Conservation (phyloP, 64 coral and sea anemone species). For the Hydrozoanthus tunicans region DNA sequence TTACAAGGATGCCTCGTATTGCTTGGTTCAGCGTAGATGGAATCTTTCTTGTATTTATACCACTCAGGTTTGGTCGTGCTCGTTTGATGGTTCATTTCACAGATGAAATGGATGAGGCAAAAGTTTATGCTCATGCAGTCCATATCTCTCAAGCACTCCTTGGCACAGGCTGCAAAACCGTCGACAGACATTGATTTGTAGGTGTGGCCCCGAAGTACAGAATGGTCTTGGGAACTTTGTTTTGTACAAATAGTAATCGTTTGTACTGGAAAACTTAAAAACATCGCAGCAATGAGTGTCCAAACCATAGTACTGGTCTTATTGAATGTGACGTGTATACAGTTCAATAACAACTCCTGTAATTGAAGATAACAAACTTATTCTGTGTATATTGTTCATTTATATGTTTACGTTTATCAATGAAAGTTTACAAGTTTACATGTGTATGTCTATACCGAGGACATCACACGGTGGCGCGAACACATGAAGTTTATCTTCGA, state of each 20-base stretch:
- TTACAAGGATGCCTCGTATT: not conserved
- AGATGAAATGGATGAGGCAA: not conserved
- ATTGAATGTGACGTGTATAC: not conserved
- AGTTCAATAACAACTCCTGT: too few relatives aligned
- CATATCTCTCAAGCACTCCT: not conserved
- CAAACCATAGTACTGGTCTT: not conserved
- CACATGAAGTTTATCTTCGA: too few relatives aligned
- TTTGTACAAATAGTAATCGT: not conserved
- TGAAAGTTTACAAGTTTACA: too few relatives aligned
- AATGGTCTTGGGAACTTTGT: not conserved
- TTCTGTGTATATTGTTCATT: too few relatives aligned
- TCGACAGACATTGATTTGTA: not conserved
- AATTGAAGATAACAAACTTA: too few relatives aligned
- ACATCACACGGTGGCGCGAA: too few relatives aligned
- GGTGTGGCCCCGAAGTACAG: not conserved
- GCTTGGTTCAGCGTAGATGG: not conserved
- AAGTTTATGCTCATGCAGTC: constrained; percentile 28
- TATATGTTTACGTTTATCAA: too few relatives aligned
- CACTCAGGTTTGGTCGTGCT: not conserved
- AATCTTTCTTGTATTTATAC: constrained; percentile 3
- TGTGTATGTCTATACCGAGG: too few relatives aligned
- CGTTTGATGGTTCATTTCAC: constrained; percentile 33
- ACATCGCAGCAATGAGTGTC: not conserved
- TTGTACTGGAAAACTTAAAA: not conserved
- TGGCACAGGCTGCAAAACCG: not conserved